Conservation (phyloP, 2,888 invertebrate species). For the Schizotus pectinicornis region DNA sequence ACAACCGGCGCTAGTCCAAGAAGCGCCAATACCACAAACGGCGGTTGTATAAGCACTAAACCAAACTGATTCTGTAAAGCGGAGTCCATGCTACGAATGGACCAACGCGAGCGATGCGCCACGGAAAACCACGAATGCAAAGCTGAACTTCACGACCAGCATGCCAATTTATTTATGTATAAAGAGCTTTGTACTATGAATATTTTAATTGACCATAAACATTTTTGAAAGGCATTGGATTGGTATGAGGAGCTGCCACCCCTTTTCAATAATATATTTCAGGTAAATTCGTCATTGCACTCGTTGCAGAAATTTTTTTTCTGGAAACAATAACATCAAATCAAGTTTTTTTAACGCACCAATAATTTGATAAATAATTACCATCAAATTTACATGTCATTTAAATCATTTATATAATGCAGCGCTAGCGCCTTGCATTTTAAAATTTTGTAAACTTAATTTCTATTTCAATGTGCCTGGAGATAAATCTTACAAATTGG, state of each 20-base stretch:
- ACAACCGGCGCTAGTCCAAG: neutral
- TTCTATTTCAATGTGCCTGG: no score
- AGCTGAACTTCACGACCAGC: neutral
- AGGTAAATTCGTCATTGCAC: no score
- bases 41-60: slow-evolving; percentile 28
- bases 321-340: no score
- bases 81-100: slow-evolving; percentile 27
- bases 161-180: slow-evolving; percentile 20
- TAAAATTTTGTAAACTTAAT: no score
- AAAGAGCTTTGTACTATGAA: slow-evolving; percentile 20
- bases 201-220: slow-evolving; percentile 23
- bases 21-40: slow-evolving; percentile 7
- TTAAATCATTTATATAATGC: no score
- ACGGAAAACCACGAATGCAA: slow-evolving; percentile 9
- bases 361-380: no score
- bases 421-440: no score
- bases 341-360: no score
- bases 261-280: no score
- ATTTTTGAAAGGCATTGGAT: slow-evolving; percentile 24
- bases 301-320: no score
- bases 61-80: slow-evolving; percentile 27
- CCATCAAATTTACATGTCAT: no score
- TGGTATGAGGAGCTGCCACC: neutral
- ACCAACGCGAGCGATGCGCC: slow-evolving; percentile 14
- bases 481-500: no score